Base-by-base conservation (phyloP, 64 coral and sea anemone species). In the Montipora efflorescens region DNA sequence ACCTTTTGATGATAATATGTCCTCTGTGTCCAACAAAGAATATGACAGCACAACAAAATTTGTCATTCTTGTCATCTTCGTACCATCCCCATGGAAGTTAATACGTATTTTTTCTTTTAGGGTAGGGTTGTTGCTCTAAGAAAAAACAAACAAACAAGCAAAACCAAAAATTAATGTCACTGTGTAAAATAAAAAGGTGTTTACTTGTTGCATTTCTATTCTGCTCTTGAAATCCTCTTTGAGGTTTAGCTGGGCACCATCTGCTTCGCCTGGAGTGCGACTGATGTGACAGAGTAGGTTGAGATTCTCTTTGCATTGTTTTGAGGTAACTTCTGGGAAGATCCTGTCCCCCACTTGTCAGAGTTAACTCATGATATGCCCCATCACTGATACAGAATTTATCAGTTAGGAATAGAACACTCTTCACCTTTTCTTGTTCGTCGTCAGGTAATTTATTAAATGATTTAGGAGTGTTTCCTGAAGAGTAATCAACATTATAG, bases 201-300 rank as follows among this genome's bases (percentile, higher is more conserved):
- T 48, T 69, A 67, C 21, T n/a, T 18, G 48, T 81, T 81, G 79
- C 11, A 49, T 48, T 52, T 48, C 11, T 81, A 48, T 81, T 49
- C 66, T 68, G 66, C 14, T 16, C 70, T 73, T 28, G n/a, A 93
- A 51, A 18, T 90, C 88, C 47, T 19, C 5, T 14, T 14, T n/a
- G 58, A 90, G 66, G 67, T 75, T 68, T 20, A 94, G 66, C 59
- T 94, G 93, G 25, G 85, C 86, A 22, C 93, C 93, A 21, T 79
- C 59, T 47, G 59, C 55, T 58, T 19, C 28, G 4, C 87, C 92
- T 44, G 92, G 92, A 19, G 74, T 90, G 18, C 81, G 57, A 36
- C 28, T 76, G 25, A 95, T 90, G 88, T 90, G 93, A 70, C 88
- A 95, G 14, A 95, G 74, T 8, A 78, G 13, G 28, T 95, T 87